These are phyloP conservation scores for Apteryx owenii DNA, from an alignment of 2,113 vertebrate genomes.

Conservation along the genomic window DNA sequence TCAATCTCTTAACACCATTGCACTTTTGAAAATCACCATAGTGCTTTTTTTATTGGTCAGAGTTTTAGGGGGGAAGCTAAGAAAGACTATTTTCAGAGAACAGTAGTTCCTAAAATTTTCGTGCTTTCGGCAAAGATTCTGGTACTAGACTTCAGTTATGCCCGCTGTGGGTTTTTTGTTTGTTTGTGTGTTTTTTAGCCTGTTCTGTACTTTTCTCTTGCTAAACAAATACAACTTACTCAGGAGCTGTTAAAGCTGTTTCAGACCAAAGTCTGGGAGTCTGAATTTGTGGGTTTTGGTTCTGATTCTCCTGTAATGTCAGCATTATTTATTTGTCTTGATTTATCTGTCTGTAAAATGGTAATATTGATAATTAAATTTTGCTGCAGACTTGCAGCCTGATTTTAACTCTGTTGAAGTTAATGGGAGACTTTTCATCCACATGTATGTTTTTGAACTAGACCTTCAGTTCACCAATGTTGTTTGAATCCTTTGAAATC, in stretches of 20 bases:
- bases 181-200: neutral
- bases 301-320: neutral
- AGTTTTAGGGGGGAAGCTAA: neutral
- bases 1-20: neutral
- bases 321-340: neutral
- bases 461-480: neutral
- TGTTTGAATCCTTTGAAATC: neutral
- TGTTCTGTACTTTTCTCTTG: neutral
- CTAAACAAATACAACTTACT: neutral
- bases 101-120: neutral
- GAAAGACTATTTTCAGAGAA: neutral
- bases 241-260: neutral
- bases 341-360: neutral
- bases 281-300: neutral
- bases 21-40: neutral
- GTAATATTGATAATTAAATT: neutral
- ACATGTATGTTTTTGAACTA: neutral
- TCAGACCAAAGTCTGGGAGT: neutral
- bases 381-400: neutral
- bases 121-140: neutral
- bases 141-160: neutral
- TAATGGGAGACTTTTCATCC: neutral
- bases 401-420: neutral
- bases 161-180: neutral
- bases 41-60: neutral